Conservation (phyloP, 2,888 invertebrate species). For the Apoda limacodes region DNA sequence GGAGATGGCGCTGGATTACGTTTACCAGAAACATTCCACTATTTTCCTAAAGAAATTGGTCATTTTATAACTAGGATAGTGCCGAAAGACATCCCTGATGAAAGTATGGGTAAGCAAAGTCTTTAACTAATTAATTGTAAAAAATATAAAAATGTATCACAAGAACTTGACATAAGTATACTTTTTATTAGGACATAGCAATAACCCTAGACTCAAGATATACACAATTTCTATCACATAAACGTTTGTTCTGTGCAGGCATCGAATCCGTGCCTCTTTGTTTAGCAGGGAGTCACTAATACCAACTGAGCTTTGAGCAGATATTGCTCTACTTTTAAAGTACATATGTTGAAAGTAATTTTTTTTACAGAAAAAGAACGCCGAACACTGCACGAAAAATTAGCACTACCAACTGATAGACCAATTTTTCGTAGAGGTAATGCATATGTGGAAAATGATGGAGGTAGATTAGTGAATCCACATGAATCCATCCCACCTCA, state of each 20-base stretch:
- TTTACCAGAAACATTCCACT: conserved; percentile 79
- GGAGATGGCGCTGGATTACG: conserved; percentile 62
- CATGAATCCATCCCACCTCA: conserved; percentile 72
- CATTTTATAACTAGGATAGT: conserved; percentile 83
- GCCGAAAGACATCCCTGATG: conserved; percentile 74
- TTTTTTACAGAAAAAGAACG: conserved; percentile 70
- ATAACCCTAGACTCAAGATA: too few relatives aligned
- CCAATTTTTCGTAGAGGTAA: conserved; percentile 85
- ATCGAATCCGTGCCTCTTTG: too few relatives aligned
- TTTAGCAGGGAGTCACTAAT: too few relatives aligned
- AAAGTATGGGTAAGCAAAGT: conserved; percentile 77
- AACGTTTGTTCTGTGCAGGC: too few relatives aligned
- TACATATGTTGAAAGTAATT: too few relatives aligned
- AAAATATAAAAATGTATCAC: too few relatives aligned
- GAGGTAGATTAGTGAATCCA: conserved; percentile 76
- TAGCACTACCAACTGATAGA: conserved; percentile 74
- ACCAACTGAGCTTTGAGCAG: too few relatives aligned
- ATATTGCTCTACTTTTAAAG: background rate
- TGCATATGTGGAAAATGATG: conserved; percentile 64
- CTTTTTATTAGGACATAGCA: too few relatives aligned
- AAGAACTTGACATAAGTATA: too few relatives aligned
- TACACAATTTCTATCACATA: too few relatives aligned
- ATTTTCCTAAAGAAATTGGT: conserved; percentile 76
- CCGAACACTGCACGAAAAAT: conserved; percentile 75
- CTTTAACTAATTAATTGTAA: too few relatives aligned